Evolutionary conservation across 2,113 vertebrate species (phyloP).

Genomic region (Arothron firmamentum): DNA sequence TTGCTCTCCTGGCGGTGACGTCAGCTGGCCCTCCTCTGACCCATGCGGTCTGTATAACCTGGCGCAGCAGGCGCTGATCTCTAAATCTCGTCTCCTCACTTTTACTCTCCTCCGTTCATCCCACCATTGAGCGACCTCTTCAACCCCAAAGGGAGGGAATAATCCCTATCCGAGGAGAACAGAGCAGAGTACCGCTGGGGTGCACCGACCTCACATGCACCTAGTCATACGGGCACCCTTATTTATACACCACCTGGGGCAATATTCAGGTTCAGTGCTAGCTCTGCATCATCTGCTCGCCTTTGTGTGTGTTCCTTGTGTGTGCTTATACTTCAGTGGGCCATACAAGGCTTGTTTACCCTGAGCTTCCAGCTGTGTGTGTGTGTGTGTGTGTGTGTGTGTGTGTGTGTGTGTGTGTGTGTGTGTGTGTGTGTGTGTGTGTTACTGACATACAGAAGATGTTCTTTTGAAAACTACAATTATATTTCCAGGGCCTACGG

Average conservation of each 20-base stretch:
- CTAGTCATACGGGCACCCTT: constrained; percentile 41
- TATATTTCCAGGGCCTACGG: too few species aligned
- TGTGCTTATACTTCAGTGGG: too few species aligned
- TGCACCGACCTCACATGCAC: constrained; percentile 64
- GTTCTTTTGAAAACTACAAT: too few species aligned
- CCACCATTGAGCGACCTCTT: constrained; percentile 53
- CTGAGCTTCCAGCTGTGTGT: too few species aligned
- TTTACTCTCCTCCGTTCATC: constrained; percentile 47
- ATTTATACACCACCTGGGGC: constrained; percentile 39
- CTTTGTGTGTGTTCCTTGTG: not conserved
- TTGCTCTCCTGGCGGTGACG: constrained; percentile 43
- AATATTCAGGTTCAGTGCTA: constrained; percentile 34
- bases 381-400: too few species aligned
- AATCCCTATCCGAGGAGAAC: constrained; percentile 61
- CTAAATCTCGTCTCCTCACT: constrained; percentile 68
- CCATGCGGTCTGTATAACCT: constrained; percentile 68
- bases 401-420: too few species aligned
- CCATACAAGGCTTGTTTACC: too few species aligned
- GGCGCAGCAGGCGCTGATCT: constrained; percentile 70
- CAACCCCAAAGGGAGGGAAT: constrained; percentile 62
- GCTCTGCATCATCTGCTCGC: not conserved
- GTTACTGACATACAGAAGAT: too few species aligned
- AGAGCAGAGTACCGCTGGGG: constrained; percentile 41
- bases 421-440: too few species aligned
- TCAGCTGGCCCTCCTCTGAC: constrained; percentile 63